Evolutionary conservation across 2,888 invertebrate species (phyloP), one percentile per base, ranked within the genome.

Genomic region (Campoplex capitator): DNA sequence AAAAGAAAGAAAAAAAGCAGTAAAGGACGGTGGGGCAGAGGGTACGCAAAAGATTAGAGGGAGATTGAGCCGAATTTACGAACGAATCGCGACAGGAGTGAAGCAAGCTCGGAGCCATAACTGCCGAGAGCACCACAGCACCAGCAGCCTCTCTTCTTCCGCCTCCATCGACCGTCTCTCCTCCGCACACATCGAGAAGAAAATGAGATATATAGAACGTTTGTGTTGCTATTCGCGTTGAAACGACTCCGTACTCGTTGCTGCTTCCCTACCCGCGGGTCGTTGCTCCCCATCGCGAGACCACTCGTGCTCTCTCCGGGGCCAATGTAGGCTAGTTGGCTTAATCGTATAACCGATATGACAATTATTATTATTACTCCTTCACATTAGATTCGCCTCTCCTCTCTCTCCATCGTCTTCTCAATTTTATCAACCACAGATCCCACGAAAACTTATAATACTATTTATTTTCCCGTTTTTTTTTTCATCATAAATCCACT

Each of bases 251-350:
- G 54, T 38, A 38, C 38, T 38, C 38, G 38, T 38, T 38, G 38
- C 38, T 82, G 38, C 42, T 48, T 70, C 28, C 45, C 45, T 48
- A 45, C 42, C 83, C 76, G 76, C 73, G 74, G 86, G 86, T 87
- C 86, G 81, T 87, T 87, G 84, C 84, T 82, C 86, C 70, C 84
- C 77, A 54, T 73, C 54, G 51, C 68, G 62, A 23, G 23, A 16
- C 62, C 62, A 51, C 70, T 18, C 77, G 45, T 70, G 51, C 71
- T 28, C 58, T 28, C 58, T 42, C 42, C 51, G 28, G 38, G 62
- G 48, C 85, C 65, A 77, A 85, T 85, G 85, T 85, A 70, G 85
- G 85, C 85, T 85, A 85, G 79, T 79, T 79, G 79, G 74, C 68
- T 74, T 71, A 85, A 71, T 85, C 81, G 81, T 48, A 77, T 81